Conservation (phyloP, 2,113 vertebrate genomes). For the Chaetorhynchus papuensis region DNA sequence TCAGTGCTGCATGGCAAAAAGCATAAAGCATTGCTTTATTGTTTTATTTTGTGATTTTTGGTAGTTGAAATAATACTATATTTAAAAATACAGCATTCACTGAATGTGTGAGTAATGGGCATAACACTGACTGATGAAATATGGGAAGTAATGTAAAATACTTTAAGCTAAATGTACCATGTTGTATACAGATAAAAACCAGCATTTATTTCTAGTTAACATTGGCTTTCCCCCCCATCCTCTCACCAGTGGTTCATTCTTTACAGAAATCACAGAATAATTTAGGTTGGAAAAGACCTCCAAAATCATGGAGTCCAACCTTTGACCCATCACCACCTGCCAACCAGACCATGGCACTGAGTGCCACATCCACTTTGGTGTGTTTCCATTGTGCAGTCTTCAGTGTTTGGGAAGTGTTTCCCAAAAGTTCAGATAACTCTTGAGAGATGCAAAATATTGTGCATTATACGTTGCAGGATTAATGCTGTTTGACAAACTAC, state of each 20-base stretch:
- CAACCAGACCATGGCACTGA: background rate
- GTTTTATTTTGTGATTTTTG: background rate
- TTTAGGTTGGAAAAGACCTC: background rate
- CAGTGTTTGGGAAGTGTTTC: background rate
- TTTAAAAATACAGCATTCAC: background rate
- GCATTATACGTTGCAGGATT: background rate
- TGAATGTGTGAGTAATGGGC: background rate
- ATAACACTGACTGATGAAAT: background rate
- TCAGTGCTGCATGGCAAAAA: background rate
- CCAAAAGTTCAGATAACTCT: background rate
- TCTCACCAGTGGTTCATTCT: background rate
- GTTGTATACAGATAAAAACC: background rate
- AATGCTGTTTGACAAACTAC: background rate
- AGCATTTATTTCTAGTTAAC: background rate
- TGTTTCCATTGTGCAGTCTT: background rate
- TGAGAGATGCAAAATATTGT: background rate
- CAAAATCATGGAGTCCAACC: background rate
- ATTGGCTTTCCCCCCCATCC: background rate
- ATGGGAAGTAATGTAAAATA: background rate
- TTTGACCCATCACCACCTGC: background rate
- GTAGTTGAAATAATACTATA: background rate
- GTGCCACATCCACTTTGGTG: background rate
- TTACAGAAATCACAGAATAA: background rate
- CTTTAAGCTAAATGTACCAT: background rate
- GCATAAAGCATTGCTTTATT: background rate